Base-by-base conservation (phyloP, 2,888 invertebrate genomes). In the Smittia sp. region DNA sequence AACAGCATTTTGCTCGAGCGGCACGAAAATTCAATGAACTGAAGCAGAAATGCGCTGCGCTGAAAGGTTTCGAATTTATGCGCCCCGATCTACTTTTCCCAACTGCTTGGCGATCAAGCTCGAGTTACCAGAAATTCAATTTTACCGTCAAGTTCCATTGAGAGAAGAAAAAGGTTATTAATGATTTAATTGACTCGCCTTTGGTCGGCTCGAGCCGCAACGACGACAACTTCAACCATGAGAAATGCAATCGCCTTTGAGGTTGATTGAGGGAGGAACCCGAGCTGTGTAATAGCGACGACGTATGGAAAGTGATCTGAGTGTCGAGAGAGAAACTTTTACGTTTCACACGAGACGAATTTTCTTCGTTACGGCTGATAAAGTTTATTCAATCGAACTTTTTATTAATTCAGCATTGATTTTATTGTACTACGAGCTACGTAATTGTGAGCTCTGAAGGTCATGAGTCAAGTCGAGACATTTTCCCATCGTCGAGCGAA, bases 1-100 rank as follows among this genome's bases (percentile, higher is more conserved):
- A 46, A 46, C 15, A 46, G 46, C 46, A 46, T 46, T 46, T 32
- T 32, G 65, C 65, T 65, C 27, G 27, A 65, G 65, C 32, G 65
- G 25, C 65, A 65, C 65, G 25, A 65, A 65, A 65, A 65, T 65
- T 65, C 65, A 65, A 25, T 65, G 65, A 65, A 65, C 65, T 65
- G 65, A 58, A 58, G 58, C 58, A 58, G 65, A 24, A n/a, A 65
- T 46, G 46, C 46, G 18, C 24, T 62, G 20, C 13, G 25, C 25
- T 65, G 65, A 32, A 65, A 65, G 65, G 65, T 65, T 65, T 65
- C 27, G 25, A 65, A 65, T 65, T 65, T 65, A 46, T 46, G 46
- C 46, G 46, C 46, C 46, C 15, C 15, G 46, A 46, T 46, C 11
- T 46, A n/a, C 46, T 46, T 46, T 38, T 38, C 38, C 38, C 38